Percentiles rank a stretch among this genome's conserved stretches.
Conservation (phyloP, 2,797 vertebrate species). For the Enteromius radiatus region DNA sequence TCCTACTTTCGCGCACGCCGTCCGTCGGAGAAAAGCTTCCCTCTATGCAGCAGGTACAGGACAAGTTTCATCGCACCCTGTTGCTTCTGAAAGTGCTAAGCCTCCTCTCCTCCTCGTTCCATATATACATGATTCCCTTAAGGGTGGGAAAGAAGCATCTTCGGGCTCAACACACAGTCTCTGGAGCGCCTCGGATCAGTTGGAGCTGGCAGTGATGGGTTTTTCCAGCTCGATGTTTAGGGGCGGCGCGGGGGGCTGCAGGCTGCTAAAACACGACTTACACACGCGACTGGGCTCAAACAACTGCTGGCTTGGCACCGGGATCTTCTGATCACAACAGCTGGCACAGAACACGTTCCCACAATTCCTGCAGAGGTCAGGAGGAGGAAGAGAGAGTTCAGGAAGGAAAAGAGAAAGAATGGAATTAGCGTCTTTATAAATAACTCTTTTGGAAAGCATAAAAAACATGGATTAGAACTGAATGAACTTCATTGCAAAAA, state of each 20-base stretch:
- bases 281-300: constrained; percentile 96
- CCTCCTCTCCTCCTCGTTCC: constrained; percentile 51
- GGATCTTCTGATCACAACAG: constrained; percentile 98
- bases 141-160: neutral
- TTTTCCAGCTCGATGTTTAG: constrained; percentile 92
- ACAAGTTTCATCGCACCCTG: constrained; percentile 31
- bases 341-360: constrained; percentile 98
- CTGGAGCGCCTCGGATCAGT: constrained; percentile 77
- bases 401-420: neutral
- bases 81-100: constrained; percentile 59
- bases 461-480: neutral
- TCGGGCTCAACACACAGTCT: constrained; percentile 50
- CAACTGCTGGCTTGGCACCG: constrained; percentile 97
- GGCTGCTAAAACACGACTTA: constrained; percentile 90
- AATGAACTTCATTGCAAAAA: neutral
- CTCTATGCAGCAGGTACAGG: constrained; percentile 32
- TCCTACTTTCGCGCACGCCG: neutral
- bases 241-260: constrained; percentile 79
- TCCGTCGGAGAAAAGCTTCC: neutral
- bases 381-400: neutral
- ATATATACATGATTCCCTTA: constrained; percentile 59
- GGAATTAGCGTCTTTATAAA: neutral
- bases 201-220: constrained; percentile 91
- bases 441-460: too few relatives aligned
- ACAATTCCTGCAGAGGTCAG: constrained; percentile 85